Base-by-base conservation (phyloP, 2,113 vertebrate species). In the Rhodinocichla rosea region DNA sequence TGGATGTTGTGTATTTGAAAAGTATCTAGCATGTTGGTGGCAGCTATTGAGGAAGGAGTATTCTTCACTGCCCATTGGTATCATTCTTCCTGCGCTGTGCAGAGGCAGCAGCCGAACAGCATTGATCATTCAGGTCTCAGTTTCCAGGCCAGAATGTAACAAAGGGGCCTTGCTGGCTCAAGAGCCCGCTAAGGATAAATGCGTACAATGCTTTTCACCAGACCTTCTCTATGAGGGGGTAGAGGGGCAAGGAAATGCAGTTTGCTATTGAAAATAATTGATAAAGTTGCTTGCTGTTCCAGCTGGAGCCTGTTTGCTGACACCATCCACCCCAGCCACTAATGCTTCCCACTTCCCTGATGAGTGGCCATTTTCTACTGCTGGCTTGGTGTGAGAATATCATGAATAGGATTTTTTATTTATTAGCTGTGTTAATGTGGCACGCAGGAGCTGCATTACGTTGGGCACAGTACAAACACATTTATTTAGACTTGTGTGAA, bases 401-500 rank as follows among this genome's bases (percentile, higher is more conserved):
- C 4, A 56, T 90, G 80, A 95, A 93, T 93, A 87, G 92, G 60
- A 84, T 87, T 94, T 95, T 92, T 90, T 84, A 94, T 96, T 94
- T 95, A 94, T 94, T 95, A 96, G 80, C 79, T 78, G 64, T 90
- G 76, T 74, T 96, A 93, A 91, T 90, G 93, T 90, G 92, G 69
- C 83, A 94, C 73, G 81, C 27, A 94, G 88, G 80, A 90, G 73
- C 71, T 83, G 79, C 68, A 37, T 90, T 95, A 85, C n/a, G 0
- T 64, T 81, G 79, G 73, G 73, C 93, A 75, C 49, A 49, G 93
- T 78, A 90, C 64, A 96, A 90, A 96, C 52, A 83, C 93, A 82
- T 90, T 96, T 94, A 90, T 97, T 96, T 94, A 93, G 79, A 52
- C 80, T 95, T 90, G 86, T 81, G 89, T 95, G 83, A 88, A 95